A percentile compares a stretch with the other conserved stretches of the same genome.
These are phyloP conservation scores for Prietella phreatophila DNA, from an alignment of 2,113 vertebrate genomes.

Conservation along the genomic window DNA sequence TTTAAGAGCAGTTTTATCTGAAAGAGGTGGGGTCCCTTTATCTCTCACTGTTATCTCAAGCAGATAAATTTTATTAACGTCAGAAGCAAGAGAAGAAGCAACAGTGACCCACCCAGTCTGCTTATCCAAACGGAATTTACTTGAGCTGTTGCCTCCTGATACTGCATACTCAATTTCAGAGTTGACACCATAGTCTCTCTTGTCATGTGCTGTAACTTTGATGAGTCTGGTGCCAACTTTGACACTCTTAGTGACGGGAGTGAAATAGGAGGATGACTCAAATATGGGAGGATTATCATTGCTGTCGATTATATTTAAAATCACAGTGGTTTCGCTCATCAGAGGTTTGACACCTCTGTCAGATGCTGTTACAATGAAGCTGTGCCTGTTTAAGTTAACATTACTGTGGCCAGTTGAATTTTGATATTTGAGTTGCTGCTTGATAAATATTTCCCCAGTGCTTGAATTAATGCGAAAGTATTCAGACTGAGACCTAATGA, in stretches of 20 bases:
- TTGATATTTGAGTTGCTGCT: conserved; percentile 87
- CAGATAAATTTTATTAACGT: conserved; percentile 82
- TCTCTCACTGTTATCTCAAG: conserved; percentile 83
- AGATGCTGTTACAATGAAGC: conserved; percentile 92
- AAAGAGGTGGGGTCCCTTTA: conserved; percentile 90
- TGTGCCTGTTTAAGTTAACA: conserved; percentile 89
- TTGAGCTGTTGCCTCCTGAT: conserved; percentile 76
- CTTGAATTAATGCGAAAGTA: conserved; percentile 92
- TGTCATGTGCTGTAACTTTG: conserved; percentile 82
- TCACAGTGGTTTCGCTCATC: conserved; percentile 92
- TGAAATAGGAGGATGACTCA: conserved; percentile 78
- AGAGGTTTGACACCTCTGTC: conserved; percentile 84
- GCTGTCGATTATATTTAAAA: conserved; percentile 89
- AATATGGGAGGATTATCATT: conserved; percentile 91
- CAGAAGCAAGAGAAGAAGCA: conserved; percentile 80
- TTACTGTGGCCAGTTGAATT: conserved; percentile 82
- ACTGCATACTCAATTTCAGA: conserved; percentile 87
- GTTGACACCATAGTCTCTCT: conserved; percentile 93
- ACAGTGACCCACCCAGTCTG: conserved; percentile 88
- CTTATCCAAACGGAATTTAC: conserved; percentile 84
- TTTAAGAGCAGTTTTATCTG: conserved; percentile 72
- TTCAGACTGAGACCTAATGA: conserved; percentile 92
- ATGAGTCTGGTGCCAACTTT: conserved; percentile 85
- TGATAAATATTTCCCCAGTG: conserved; percentile 89
- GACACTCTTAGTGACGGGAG: conserved; percentile 91